Conservation (phyloP, 2,113 vertebrate species). For the Carassius gibelio region DNA sequence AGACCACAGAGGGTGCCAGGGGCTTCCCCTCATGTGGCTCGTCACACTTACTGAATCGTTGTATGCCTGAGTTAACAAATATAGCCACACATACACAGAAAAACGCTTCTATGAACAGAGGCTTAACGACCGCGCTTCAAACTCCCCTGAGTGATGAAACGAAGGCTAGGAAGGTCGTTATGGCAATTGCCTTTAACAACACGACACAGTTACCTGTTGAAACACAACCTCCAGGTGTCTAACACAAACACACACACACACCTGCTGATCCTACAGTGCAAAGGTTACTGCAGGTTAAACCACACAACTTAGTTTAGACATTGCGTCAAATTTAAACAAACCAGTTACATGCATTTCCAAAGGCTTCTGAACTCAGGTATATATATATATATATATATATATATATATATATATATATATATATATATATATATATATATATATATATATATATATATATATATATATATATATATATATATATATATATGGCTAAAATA, state of each 20-base stretch:
- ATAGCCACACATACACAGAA: not conserved
- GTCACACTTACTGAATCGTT: not conserved
- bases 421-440: too few relatives aligned
- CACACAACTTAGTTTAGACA: not conserved
- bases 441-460: too few relatives aligned
- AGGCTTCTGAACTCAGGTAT: too few relatives aligned
- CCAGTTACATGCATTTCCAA: not conserved
- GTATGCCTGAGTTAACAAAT: not conserved
- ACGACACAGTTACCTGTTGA: not conserved
- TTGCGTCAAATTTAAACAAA: not conserved
- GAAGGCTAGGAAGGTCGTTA: not conserved
- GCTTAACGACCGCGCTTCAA: not conserved
- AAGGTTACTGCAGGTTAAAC: not conserved
- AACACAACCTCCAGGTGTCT: conserved; percentile 6
- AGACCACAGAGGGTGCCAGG: conserved; percentile 19
- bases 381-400: too few relatives aligned
- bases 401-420: too few relatives aligned
- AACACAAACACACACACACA: not conserved
- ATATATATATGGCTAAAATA: too few relatives aligned
- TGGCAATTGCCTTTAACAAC: conserved; percentile 5
- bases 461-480: too few relatives aligned
- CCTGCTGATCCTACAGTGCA: not conserved
- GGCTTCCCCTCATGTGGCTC: conserved; percentile 24
- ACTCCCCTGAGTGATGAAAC: conserved; percentile 17
- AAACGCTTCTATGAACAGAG: not conserved